phyloP scores from a whole-genome alignment of 2,888 invertebrate genomes.

The Melipona bicolor region DNA sequence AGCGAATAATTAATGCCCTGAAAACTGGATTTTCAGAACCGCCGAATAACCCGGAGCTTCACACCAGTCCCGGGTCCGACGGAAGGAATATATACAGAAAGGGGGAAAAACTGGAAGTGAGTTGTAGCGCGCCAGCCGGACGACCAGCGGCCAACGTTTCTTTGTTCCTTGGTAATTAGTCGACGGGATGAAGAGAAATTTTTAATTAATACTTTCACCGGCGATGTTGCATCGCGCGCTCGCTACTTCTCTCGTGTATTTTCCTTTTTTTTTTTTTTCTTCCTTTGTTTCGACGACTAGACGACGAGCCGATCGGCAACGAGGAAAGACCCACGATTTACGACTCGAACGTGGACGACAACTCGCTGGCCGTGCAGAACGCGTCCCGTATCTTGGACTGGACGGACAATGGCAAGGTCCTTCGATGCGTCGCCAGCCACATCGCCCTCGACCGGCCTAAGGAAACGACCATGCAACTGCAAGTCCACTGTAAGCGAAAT shows the following conservation, averaged over 20 bases:
- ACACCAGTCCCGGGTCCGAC: conserved; percentile 80
- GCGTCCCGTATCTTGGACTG: conserved; percentile 87
- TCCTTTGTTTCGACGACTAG: conserved; percentile 78
- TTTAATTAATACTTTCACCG: not conserved
- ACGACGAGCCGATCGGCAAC: conserved; percentile 87
- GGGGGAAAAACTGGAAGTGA: conserved; percentile 87
- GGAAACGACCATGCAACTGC: conserved; percentile 84
- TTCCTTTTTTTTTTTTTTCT: not conserved
- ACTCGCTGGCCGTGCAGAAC: conserved; percentile 88
- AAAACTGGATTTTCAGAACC: conserved; percentile 82
- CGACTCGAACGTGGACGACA: conserved; percentile 85
- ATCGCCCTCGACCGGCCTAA: conserved; percentile 85
- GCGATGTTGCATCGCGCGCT: not conserved
- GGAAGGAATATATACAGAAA: conserved; percentile 85
- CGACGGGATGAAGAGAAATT: not conserved
- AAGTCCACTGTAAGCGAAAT: conserved; percentile 87
- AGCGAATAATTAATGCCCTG: conserved; percentile 5
- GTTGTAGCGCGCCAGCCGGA: conserved; percentile 89
- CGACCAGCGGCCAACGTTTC: conserved; percentile 91
- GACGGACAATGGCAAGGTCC: conserved; percentile 87
- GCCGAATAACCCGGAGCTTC: conserved; percentile 84
- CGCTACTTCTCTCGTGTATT: not conserved
- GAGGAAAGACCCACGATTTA: conserved; percentile 86
- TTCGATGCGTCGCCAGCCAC: conserved; percentile 90
- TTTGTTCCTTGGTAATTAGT: conserved; percentile 88